These are phyloP conservation scores for Hestina assimilis DNA, from an alignment of 1,140 invertebrate genomes.

Conservation along the genomic window DNA sequence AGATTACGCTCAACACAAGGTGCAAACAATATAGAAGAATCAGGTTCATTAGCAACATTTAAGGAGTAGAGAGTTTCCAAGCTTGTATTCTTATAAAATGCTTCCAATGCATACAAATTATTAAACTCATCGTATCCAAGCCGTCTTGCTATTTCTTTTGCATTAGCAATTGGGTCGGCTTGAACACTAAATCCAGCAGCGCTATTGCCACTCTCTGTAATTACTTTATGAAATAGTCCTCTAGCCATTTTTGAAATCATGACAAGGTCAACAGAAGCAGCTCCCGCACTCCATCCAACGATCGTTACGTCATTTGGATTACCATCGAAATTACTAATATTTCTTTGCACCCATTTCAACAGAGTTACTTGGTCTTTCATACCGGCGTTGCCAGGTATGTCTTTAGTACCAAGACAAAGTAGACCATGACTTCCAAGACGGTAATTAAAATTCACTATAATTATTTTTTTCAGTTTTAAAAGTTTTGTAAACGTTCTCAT, in stretches of 20 bases:
- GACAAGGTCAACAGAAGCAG: conserved; percentile 44
- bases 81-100: background rate
- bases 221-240: conserved; percentile 47
- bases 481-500: background rate
- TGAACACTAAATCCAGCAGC: background rate
- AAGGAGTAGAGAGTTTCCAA: background rate
- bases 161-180: background rate
- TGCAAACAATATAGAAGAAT: conserved; percentile 28
- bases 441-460: conserved; percentile 4
- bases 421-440: background rate
- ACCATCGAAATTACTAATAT: conserved; percentile 51
- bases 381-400: conserved; percentile 52
- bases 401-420: conserved; percentile 36
- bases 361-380: conserved; percentile 54
- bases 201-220: conserved; percentile 46
- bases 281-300: conserved; percentile 47
- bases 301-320: conserved; percentile 55
- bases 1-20: conserved; percentile 43
- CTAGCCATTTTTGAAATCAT: conserved; percentile 42
- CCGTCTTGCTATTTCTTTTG: background rate
- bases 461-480: background rate
- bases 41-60: background rate
- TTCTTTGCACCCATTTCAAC: conserved; percentile 48
- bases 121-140: background rate
- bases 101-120: background rate